Conservation (phyloP, 1,140 invertebrate genomes). For the Drosophila repleta region DNA sequence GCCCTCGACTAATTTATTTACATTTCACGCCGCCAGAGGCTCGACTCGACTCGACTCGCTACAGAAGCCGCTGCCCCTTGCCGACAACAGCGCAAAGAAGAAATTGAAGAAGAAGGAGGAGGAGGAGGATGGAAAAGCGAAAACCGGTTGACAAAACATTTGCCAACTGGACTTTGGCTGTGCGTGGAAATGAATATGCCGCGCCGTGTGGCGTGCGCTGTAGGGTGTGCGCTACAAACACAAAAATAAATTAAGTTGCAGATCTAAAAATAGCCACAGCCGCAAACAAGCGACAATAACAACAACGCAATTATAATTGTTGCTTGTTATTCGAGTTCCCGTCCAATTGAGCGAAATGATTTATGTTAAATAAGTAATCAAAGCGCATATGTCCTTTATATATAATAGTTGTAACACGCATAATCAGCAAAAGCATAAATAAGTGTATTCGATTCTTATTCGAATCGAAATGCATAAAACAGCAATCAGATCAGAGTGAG, state of each 20-base stretch:
- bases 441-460: too few species aligned
- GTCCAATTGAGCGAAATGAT: neutral
- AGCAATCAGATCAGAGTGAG: too few species aligned
- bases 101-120: constrained; percentile 3
- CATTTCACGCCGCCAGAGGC: constrained; percentile 48
- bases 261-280: constrained; percentile 39
- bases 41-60: constrained; percentile 24
- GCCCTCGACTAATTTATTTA: constrained; percentile 20
- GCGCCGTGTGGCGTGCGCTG: neutral
- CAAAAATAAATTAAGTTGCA: constrained; percentile 34
- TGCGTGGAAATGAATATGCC: constrained; percentile 22
- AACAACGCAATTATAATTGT: constrained; percentile 58
- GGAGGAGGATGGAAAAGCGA: too few species aligned
- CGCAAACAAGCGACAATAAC: constrained; percentile 8
- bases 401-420: too few species aligned
- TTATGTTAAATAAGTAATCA: neutral
- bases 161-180: constrained; percentile 16
- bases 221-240: constrained; percentile 27
- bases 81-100: neutral
- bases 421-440: too few species aligned
- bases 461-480: too few species aligned
- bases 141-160: constrained; percentile 19
- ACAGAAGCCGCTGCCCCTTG: neutral
- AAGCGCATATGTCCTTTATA: neutral
- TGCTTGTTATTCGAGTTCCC: constrained; percentile 30